Evolutionary conservation across 1,140 invertebrate genomes (phyloP), one percentile per base, ranked within the genome.

Genomic region (Aphaenogaster rudis): DNA sequence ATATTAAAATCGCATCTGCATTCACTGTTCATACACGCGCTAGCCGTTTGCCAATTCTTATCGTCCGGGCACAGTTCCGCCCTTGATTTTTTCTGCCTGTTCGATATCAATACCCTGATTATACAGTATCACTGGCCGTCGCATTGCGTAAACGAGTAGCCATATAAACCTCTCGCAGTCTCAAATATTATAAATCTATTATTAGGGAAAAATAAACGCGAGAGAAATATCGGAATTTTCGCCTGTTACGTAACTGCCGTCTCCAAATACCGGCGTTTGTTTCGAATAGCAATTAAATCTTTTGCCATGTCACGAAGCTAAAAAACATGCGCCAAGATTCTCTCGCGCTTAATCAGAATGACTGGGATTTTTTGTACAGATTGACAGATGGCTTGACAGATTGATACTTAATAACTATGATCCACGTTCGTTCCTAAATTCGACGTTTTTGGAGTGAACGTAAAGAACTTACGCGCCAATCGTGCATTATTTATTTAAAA

Each of bases 1-100:
- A 50, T 7, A 59, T 82, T 81, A 81, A 82, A 36, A 71, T 82
- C 15, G 36, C 36, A 82, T 82, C 0, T 59, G 9, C 7, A 36
- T 21, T 82, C 28, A 42, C 17, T 64, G 33, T 59, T 48, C 50
- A 21, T 52, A 39, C n/a, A 28, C 5, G 45, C n/a, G 59, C 13
- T 36, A 52, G 21, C 2, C 9, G 28, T 33, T 42, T 17, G 42
- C 28, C 11, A 54, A 48, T 42, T 82, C 15, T 72, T 72, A 82
- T 80, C 45, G 21, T 74, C 1, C 28, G 6, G 28, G 2, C 3
- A 13, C 1, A 45, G 8, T 67, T 33, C 11, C 11, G 8, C 2
- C 59, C 11, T n/a, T 64, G 15, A n/a, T 72, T 59, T 72, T 7
- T 42, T n/a, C 28, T n/a, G 39, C 4, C 0, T 28, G 54, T 3